These are phyloP conservation scores for Ectropis grisescens DNA, from an alignment of 1,140 invertebrate genomes.

Conservation along the genomic window DNA sequence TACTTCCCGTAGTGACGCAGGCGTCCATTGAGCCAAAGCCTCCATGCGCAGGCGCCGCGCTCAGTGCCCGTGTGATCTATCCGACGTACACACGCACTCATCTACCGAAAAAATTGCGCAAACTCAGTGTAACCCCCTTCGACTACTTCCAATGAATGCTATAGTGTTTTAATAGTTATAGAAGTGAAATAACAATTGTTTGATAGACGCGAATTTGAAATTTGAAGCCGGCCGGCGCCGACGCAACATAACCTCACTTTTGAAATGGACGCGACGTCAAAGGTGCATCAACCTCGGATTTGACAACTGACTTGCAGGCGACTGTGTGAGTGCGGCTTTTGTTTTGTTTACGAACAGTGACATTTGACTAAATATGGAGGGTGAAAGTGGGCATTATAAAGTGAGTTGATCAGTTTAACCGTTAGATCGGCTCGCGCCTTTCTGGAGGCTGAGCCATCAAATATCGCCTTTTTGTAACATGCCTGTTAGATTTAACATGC, in stretches of 20 bases:
- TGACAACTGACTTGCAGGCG: slow-evolving; percentile 23
- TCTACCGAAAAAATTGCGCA: slow-evolving; percentile 39
- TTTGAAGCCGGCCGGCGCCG: slow-evolving; percentile 10
- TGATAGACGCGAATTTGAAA: too few species aligned
- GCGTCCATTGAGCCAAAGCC: slow-evolving; percentile 46
- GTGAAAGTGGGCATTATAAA: slow-evolving; percentile 26
- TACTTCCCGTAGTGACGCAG: slow-evolving; percentile 62
- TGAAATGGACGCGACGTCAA: slow-evolving; percentile 36
- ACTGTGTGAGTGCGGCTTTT: slow-evolving; percentile 54
- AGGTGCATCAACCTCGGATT: slow-evolving; percentile 33
- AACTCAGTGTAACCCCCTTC: too few species aligned
- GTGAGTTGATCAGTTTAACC: slow-evolving; percentile 24
- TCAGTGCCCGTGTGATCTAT: slow-evolving; percentile 64
- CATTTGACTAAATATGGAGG: slow-evolving; percentile 30
- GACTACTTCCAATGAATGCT: too few species aligned
- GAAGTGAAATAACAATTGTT: too few species aligned
- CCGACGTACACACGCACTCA: slow-evolving; percentile 53
- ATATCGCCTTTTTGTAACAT: too few species aligned
- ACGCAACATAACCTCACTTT: slow-evolving; percentile 35
- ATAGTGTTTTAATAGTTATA: too few species aligned
- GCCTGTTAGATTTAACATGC: too few species aligned
- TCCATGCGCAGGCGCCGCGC: slow-evolving; percentile 33
- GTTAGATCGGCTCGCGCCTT: too few species aligned
- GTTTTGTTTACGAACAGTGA: slow-evolving; percentile 41
- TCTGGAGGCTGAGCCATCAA: too few species aligned